A percentile compares a stretch with the other conserved stretches of the same genome.
Evolutionary conservation across 1,140 invertebrate genomes (phyloP).

Genomic region (Asbolus verrucosus): DNA sequence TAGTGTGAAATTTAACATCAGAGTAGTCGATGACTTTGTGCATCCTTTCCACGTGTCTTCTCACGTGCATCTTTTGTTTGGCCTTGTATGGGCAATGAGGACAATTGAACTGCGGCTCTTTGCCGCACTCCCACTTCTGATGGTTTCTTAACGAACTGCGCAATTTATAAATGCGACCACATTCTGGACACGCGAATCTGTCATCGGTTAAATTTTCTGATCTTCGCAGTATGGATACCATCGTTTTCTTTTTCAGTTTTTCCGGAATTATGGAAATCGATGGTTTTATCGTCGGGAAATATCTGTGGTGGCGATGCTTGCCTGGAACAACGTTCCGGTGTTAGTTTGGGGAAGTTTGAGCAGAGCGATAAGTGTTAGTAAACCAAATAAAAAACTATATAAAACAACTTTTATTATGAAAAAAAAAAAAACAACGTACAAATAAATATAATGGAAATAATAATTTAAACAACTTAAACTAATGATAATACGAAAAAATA

Average conservation of each 20-base stretch:
- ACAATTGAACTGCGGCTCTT: conserved; percentile 83
- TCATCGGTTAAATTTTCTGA: conserved; percentile 13
- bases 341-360: too few relatives aligned
- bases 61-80: conserved; percentile 87
- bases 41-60: conserved; percentile 83
- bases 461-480: too few relatives aligned
- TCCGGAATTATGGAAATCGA: conserved; percentile 27
- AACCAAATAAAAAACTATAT: too few relatives aligned
- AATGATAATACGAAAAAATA: too few relatives aligned
- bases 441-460: too few relatives aligned
- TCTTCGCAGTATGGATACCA: not conserved
- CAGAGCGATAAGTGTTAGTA: too few relatives aligned
- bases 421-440: too few relatives aligned
- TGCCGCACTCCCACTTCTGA: conserved; percentile 67
- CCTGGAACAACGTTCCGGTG: conserved; percentile 31
- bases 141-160: conserved; percentile 67
- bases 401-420: too few relatives aligned
- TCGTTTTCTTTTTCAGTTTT: not conserved
- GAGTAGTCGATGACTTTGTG: conserved; percentile 71
- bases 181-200: conserved; percentile 25
- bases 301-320: not conserved
- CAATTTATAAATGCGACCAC: conserved; percentile 55
- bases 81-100: conserved; percentile 83
- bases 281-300: not conserved
- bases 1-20: not conserved